These are phyloP conservation scores for Atopsyche davidsoni DNA, from an alignment of 1,140 invertebrate species.

Conservation along the genomic window DNA sequence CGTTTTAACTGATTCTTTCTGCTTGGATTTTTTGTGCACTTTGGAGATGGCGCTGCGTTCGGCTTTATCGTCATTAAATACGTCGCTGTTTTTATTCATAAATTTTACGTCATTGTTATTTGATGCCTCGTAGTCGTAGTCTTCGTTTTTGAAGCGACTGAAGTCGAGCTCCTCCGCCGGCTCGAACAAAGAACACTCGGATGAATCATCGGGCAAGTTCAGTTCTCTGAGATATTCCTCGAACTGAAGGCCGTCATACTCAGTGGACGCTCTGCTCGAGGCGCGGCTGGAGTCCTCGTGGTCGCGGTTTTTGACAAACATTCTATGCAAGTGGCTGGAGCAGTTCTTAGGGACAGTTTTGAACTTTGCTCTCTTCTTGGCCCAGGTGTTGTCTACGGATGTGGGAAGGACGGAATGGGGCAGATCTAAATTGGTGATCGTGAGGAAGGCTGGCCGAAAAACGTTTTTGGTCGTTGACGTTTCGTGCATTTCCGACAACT, in stretches of 20 bases:
- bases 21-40: background rate
- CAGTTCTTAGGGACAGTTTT: constrained; percentile 26
- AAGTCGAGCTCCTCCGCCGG: constrained; percentile 6
- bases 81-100: constrained; percentile 12
- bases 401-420: background rate
- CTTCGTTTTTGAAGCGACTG: constrained; percentile 2
- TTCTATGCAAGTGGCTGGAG: constrained; percentile 24
- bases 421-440: constrained; percentile 24
- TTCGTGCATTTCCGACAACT: constrained; percentile 21
- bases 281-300: constrained; percentile 5
- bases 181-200: constrained; percentile 22
- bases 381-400: background rate
- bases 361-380: constrained; percentile 18
- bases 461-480: constrained; percentile 23
- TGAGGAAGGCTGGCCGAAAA: constrained; percentile 26
- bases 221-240: constrained; percentile 24
- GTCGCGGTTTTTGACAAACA: constrained; percentile 24
- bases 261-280: constrained; percentile 22
- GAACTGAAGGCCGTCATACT: constrained; percentile 23
- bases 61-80: background rate
- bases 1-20: background rate
- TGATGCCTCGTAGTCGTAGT: constrained; percentile 4
- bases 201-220: constrained; percentile 17
- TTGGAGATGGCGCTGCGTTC: background rate
- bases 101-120: constrained; percentile 22